Evolutionary conservation across 2,797 vertebrate genomes (phyloP).

Genomic region (Sylvilagus floridanus): DNA sequence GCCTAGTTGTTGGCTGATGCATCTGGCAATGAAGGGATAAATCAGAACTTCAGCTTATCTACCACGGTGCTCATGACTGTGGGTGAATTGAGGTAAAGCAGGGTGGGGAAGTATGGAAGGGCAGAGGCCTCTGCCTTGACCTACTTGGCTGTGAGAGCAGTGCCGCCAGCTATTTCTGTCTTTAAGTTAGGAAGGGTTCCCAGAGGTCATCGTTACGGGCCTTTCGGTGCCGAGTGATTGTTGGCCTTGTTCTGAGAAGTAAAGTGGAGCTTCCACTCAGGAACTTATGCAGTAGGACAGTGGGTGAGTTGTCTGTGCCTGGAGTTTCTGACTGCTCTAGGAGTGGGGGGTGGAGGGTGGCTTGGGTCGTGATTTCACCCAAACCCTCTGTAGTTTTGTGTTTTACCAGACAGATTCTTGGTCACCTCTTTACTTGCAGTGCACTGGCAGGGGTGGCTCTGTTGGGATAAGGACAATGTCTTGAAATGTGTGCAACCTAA

Average conservation of each 20-base stretch:
- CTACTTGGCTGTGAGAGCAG: background rate
- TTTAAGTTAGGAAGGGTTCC: conserved; percentile 49
- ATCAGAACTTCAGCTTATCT: background rate
- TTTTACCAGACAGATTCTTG: background rate
- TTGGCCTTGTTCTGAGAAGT: conserved; percentile 20
- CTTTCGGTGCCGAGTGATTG: conserved; percentile 26
- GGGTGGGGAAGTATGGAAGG: background rate
- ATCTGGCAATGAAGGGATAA: background rate
- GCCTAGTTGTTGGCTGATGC: background rate
- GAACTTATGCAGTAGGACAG: background rate
- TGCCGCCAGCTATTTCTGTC: conserved; percentile 56
- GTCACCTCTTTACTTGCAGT: background rate
- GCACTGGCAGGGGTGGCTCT: background rate
- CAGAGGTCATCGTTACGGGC: background rate
- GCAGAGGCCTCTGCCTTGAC: background rate
- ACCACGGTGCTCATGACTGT: background rate
- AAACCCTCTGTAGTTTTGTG: background rate
- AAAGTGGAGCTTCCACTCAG: background rate
- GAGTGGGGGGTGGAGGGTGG: too few relatives aligned
- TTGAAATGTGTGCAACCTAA: background rate
- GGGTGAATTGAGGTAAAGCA: background rate
- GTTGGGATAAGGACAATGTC: background rate
- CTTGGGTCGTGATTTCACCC: background rate
- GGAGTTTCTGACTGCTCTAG: background rate
- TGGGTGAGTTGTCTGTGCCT: background rate